Conservation (phyloP, 2,888 invertebrate genomes). For the Sarcophaga caerulescens region DNA sequence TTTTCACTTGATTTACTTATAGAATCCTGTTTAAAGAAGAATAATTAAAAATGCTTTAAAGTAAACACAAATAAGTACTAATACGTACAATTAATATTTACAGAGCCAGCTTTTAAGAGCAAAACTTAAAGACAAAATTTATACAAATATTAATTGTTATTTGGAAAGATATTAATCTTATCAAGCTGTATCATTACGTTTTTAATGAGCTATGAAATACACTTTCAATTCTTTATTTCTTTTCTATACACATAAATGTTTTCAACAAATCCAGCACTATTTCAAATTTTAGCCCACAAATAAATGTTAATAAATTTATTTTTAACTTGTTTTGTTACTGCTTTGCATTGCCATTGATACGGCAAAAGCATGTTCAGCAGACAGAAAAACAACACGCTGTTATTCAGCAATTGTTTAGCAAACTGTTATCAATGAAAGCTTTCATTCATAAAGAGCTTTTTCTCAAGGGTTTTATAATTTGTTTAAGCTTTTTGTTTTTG, state of each 20-base stretch:
- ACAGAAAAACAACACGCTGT: background rate
- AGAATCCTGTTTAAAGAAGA: slow-evolving; percentile 62
- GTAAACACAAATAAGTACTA: background rate
- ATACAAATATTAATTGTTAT: background rate
- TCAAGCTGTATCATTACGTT: background rate
- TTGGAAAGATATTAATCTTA: background rate
- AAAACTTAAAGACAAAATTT: background rate
- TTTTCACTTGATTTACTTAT: slow-evolving; percentile 70
- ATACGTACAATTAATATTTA: background rate
- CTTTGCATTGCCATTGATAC: slow-evolving; percentile 8
- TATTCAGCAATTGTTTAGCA: background rate
- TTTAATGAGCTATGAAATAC: too few species aligned
- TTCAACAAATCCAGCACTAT: too few species aligned
- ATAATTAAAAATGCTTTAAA: background rate
- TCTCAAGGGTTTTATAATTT: slow-evolving; percentile 48
- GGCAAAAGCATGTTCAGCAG: slow-evolving; percentile 8
- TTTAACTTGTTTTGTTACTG: background rate
- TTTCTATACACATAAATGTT: background rate
- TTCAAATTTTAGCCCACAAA: background rate
- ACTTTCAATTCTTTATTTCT: background rate
- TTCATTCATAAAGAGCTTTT: slow-evolving; percentile 13
- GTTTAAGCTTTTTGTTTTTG: slow-evolving; percentile 21
- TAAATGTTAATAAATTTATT: background rate
- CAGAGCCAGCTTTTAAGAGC: background rate
- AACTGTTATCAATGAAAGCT: slow-evolving; percentile 38